Conservation (phyloP, 2,888 invertebrate species). For the Eustalomyia histrio region DNA sequence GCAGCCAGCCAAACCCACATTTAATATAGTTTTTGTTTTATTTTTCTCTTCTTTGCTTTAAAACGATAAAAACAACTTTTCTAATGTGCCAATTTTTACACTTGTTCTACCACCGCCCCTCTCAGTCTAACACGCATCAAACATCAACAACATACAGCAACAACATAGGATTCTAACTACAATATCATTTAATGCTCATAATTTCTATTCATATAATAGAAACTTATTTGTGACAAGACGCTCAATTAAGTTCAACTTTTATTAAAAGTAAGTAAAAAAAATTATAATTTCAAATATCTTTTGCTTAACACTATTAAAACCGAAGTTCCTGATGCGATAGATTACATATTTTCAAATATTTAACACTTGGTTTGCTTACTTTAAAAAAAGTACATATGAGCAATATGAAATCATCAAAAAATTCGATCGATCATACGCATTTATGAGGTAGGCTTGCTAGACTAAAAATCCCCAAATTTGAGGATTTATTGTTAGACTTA, state of each 20-base stretch:
- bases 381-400: too few relatives aligned
- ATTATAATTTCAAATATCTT: not conserved
- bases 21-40: not conserved
- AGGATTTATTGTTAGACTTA: too few relatives aligned
- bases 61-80: constrained; percentile 19
- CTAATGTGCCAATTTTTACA: constrained; percentile 66
- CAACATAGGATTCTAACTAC: constrained; percentile 27
- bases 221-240: constrained; percentile 48
- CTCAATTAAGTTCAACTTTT: constrained; percentile 65
- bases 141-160: constrained; percentile 8
- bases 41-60: not conserved
- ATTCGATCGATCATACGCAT: too few relatives aligned
- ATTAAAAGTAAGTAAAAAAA: constrained; percentile 60
- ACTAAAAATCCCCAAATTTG: too few relatives aligned
- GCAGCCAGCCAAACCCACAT: constrained; percentile 11
- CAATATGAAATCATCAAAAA: too few relatives aligned
- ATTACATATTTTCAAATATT: too few relatives aligned
- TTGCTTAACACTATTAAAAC: too few relatives aligned
- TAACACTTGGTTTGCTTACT: too few relatives aligned
- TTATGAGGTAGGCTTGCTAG: too few relatives aligned
- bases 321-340: too few relatives aligned
- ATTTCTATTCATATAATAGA: constrained; percentile 46
- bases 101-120: constrained; percentile 55
- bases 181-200: constrained; percentile 20
- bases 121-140: constrained; percentile 55